A percentile compares a stretch with the other conserved stretches of the same genome.
These are phyloP conservation scores for Drosophila littoralis DNA, from an alignment of 1,140 invertebrate genomes.

Conservation along the genomic window DNA sequence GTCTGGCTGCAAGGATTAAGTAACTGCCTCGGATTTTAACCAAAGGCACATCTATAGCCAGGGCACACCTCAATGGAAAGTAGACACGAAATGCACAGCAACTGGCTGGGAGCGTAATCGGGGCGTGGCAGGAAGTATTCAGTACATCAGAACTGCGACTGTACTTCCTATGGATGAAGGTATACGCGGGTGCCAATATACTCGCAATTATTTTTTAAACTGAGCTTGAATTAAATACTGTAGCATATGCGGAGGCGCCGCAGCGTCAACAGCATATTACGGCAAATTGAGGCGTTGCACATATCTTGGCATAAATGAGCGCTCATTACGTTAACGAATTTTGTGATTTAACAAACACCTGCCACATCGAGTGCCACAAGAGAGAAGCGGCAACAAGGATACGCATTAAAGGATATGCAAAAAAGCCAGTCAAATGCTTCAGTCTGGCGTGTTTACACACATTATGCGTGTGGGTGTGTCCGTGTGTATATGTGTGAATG, in stretches of 20 bases:
- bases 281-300: neutral
- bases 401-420: constrained; percentile 39
- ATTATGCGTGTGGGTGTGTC: neutral
- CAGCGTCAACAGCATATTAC: neutral
- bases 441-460: constrained; percentile 23
- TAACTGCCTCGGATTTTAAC: constrained; percentile 38
- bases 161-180: too few relatives aligned
- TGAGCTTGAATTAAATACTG: neutral
- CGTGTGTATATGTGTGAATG: constrained; percentile 7
- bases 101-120: too few relatives aligned
- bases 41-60: neutral
- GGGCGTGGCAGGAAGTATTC: too few relatives aligned
- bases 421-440: constrained; percentile 34
- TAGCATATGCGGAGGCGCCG: neutral
- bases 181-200: too few relatives aligned
- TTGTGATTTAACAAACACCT: constrained; percentile 40
- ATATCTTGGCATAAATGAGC: constrained; percentile 12
- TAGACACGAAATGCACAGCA: too few relatives aligned
- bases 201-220: too few relatives aligned
- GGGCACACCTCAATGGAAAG: neutral
- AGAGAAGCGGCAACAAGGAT: constrained; percentile 6
- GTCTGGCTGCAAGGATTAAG: constrained; percentile 62
- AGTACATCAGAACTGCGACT: too few relatives aligned
- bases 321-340: constrained; percentile 42
- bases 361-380: constrained; percentile 14